Base-by-base conservation (phyloP, 2,113 vertebrate genomes). In the Hystrix brachyura region DNA sequence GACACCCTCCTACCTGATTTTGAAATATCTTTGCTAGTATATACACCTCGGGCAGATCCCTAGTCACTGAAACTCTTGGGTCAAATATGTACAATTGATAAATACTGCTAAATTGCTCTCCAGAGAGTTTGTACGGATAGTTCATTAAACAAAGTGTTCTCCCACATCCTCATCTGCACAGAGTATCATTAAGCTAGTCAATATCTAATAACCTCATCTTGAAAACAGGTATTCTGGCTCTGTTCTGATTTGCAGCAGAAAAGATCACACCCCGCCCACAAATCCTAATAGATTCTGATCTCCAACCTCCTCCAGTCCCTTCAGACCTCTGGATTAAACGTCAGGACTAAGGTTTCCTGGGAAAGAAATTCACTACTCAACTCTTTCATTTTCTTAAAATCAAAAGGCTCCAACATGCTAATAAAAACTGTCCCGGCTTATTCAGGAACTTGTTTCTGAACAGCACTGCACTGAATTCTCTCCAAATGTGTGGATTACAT, bases 401-500 rank as follows among this genome's bases (percentile, higher is more conserved):
- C 38, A 21, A 88, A 82, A 82, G 23, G 43, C n/a, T 84, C 64
- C 55, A 81, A 79, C 25, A 65, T 38, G 38, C 91, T 86, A 67
- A 43, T 60, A 11, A 83, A 87, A 90, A 29, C 17, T 3, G 46
- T 71, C 76, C n/a, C 46, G 29, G 87, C 83, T 84, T 64, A 19
- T 18, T 74, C 82, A 53, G 4, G 3, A 91, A 82, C 64, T 64
- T 80, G 38, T 64, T 93, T 87, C 80, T n/a, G 67, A 88, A 94
- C 10, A 64, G 86, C 69, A 57, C 38, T 25, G 65, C 1, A 9
- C 51, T 55, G 71, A 97, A 59, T 48, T 38, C 43, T 85, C 67
- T 92, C 90, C 87, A 91, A 80, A 94, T 64, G 23, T 71, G 15
- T 89, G 94, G 91, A 97, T 96, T 90, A 92, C 81, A 79, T 91